Evolutionary conservation across 2,113 vertebrate genomes (phyloP).

Genomic region (Heterocephalus glaber): DNA sequence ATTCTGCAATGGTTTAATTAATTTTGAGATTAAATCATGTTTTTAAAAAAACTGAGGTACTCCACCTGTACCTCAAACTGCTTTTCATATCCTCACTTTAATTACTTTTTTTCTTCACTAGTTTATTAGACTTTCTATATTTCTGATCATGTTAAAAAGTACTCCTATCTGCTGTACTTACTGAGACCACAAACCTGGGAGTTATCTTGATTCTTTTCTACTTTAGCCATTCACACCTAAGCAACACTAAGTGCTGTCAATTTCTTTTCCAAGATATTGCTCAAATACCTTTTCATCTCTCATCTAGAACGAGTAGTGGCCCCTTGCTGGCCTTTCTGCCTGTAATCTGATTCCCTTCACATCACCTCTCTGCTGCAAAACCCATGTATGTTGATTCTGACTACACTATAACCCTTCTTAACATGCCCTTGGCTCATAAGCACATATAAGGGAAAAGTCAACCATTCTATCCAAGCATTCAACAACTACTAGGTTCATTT

Average conservation of each 20-base stretch:
- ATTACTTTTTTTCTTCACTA: not conserved
- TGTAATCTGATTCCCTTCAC: not conserved
- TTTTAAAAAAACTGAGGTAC: not conserved
- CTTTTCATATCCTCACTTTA: not conserved
- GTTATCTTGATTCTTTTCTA: not conserved
- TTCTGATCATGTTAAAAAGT: not conserved
- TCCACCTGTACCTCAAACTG: not conserved
- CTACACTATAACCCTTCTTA: not conserved
- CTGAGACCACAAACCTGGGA: not conserved
- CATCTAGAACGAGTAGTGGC: not conserved
- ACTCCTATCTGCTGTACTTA: not conserved
- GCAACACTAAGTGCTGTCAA: not conserved
- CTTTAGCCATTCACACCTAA: not conserved
- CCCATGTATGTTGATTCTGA: not conserved
- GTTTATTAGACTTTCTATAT: conserved; percentile 7
- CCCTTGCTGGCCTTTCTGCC: not conserved
- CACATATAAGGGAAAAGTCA: not conserved
- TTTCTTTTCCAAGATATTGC: conserved; percentile 6
- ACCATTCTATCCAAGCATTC: not conserved
- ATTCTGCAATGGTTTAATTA: conserved; percentile 28
- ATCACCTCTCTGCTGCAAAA: not conserved
- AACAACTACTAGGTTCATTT: not conserved
- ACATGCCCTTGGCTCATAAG: not conserved
- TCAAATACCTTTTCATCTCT: not conserved
- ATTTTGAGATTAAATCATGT: not conserved